These are phyloP conservation scores for Heterotilapia buettikoferi DNA, from an alignment of 2,113 vertebrate genomes.

Conservation along the genomic window DNA sequence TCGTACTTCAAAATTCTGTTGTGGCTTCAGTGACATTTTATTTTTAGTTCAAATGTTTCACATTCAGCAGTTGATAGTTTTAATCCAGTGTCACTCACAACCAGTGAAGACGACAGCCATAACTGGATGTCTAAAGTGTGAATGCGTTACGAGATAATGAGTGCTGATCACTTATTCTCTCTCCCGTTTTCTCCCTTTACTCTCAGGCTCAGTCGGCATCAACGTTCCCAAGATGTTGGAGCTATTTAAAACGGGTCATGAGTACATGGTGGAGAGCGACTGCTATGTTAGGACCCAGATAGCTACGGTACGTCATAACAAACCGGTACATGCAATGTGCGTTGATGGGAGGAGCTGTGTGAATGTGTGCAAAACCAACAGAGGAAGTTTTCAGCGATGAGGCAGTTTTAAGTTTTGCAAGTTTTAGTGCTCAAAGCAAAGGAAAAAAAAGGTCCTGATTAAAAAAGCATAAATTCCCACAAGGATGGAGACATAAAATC, in stretches of 20 bases:
- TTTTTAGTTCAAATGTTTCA: background rate
- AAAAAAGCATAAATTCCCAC: background rate
- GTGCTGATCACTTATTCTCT: background rate
- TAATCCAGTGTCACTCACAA: background rate
- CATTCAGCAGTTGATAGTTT: background rate
- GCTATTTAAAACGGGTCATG: slow-evolving; percentile 77
- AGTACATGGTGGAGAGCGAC: slow-evolving; percentile 76
- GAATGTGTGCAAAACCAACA: background rate
- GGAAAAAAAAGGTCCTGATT: background rate
- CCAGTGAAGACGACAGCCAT: background rate
- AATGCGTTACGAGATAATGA: background rate
- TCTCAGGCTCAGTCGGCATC: slow-evolving; percentile 76
- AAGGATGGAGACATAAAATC: background rate
- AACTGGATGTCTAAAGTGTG: background rate
- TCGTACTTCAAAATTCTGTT: background rate
- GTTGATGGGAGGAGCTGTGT: background rate
- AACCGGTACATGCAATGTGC: accelerated
- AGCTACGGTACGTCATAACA: slow-evolving; percentile 10
- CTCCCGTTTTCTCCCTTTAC: background rate
- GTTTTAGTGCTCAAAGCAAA: background rate
- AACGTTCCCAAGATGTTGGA: slow-evolving; percentile 83
- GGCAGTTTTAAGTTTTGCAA: background rate
- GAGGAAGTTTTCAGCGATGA: background rate
- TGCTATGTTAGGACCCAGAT: slow-evolving; percentile 66
- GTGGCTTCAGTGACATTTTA: background rate